These are phyloP conservation scores for Fundulus diaphanus DNA, from an alignment of 2,797 vertebrate species.

Conservation along the genomic window DNA sequence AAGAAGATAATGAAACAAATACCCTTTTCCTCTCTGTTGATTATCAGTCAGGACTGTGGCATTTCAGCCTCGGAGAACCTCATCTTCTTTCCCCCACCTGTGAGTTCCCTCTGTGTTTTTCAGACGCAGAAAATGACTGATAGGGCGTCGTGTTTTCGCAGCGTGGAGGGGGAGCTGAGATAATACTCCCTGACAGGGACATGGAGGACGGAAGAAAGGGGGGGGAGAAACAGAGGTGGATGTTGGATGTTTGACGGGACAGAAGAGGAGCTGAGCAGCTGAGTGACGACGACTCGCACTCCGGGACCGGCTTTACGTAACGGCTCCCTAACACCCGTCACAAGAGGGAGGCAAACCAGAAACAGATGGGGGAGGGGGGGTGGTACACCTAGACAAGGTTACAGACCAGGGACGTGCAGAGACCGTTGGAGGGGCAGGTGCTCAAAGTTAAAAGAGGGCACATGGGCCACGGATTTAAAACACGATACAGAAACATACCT, in stretches of 20 bases:
- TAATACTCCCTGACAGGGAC: slow-evolving; percentile 50
- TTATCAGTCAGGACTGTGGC: slow-evolving; percentile 17
- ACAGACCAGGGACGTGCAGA: not conserved
- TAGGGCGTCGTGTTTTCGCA: slow-evolving; percentile 33
- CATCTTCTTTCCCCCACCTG: slow-evolving; percentile 20
- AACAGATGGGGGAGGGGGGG: slow-evolving; percentile 27
- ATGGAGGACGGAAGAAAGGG: slow-evolving; percentile 33
- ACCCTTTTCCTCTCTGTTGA: slow-evolving; percentile 18
- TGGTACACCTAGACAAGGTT: not conserved
- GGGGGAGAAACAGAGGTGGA: slow-evolving; percentile 13
- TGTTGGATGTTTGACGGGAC: slow-evolving; percentile 31
- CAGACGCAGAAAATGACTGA: slow-evolving; percentile 46
- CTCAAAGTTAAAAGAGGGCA: no score
- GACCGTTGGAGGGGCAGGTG: no score
- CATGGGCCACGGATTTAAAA: no score
- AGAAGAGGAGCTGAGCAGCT: slow-evolving; percentile 34
- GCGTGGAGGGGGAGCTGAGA: slow-evolving; percentile 22
- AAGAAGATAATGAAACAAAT: slow-evolving; percentile 27
- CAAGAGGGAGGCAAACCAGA: slow-evolving; percentile 58
- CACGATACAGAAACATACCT: no score
- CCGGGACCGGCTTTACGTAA: slow-evolving; percentile 67
- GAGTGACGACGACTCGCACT: slow-evolving; percentile 67
- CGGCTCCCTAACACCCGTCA: slow-evolving; percentile 43
- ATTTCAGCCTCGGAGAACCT: slow-evolving; percentile 35
- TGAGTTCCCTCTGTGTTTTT: slow-evolving; percentile 30